Evolutionary conservation across 2,797 vertebrate genomes (phyloP).

Genomic region (Parauchenoglanis ngamensis): DNA sequence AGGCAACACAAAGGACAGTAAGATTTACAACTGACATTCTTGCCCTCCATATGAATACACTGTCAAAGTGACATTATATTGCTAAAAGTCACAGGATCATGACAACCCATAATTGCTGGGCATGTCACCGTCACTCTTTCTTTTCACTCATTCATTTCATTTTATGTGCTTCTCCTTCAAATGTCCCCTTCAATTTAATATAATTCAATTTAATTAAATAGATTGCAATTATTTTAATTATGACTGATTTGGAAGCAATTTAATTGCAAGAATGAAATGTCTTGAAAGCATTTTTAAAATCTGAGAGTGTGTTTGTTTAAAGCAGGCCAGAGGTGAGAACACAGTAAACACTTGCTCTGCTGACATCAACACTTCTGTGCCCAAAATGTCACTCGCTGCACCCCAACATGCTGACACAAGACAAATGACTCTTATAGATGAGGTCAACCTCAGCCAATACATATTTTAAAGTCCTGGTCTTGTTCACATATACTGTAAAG

Average conservation of each 20-base stretch:
- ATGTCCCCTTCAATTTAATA: not conserved
- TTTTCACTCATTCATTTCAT: not conserved
- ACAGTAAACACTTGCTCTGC: slow-evolving; percentile 33
- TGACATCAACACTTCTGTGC: slow-evolving; percentile 42
- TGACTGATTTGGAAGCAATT: not conserved
- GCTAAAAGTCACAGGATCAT: slow-evolving; percentile 34
- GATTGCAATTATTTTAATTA: slow-evolving; percentile 8
- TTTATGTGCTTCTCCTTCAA: slow-evolving; percentile 11
- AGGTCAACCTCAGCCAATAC: slow-evolving; percentile 32
- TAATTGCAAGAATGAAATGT: not conserved
- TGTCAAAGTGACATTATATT: slow-evolving; percentile 28
- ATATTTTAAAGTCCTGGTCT: slow-evolving; percentile 29
- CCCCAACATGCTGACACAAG: slow-evolving; percentile 48
- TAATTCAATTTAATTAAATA: not conserved
- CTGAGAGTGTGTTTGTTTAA: slow-evolving; percentile 9
- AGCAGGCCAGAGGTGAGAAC: slow-evolving; percentile 27
- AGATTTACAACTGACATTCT: slow-evolving; percentile 37
- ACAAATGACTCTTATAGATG: slow-evolving; percentile 27
- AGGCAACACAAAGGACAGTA: slow-evolving; percentile 25
- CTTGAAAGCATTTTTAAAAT: not conserved
- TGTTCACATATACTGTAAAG: slow-evolving; percentile 12
- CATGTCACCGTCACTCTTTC: slow-evolving; percentile 12
- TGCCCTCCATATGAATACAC: slow-evolving; percentile 32
- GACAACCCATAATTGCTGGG: slow-evolving; percentile 19
- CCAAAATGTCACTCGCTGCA: slow-evolving; percentile 31